Evolutionary conservation across 1,140 invertebrate species (phyloP), one percentile per base, ranked within the genome.

Genomic region (Eubasilissa regina): DNA sequence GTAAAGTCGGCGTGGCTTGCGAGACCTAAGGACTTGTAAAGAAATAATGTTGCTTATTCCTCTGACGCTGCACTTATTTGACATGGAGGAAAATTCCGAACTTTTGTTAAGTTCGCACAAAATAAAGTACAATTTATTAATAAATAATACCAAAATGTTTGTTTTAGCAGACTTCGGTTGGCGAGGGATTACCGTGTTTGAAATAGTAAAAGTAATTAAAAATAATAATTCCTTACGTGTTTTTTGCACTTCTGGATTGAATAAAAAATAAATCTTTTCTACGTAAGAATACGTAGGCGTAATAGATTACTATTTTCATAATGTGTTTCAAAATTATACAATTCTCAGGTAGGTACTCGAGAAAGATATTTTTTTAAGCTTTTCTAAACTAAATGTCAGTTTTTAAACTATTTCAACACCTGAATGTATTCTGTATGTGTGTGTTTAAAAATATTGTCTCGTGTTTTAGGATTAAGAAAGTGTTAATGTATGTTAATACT

Each of bases 361-460:
- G 64, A 47, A 68, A 19, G 25, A 64, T 64, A 64, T 64, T 64
- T 64, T 64, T 64, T 25, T 64, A 47, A 68, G 44, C 64, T 68
- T 68, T 35, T 68, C n/a, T 17, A 62, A 62, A 62, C 35, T 12
- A 11, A 43, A 43, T 25, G 58, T 11, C 19, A 12, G 10, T 64
- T 43, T 43, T 64, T 13, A 25, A n/a, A 51, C 48, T 3, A 15
- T 25, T 25, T 64, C 60, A 64, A 13, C 25, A 35, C 60, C n/a
- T 10, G 60, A 64, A 25, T 13, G 25, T 62, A 62, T 68, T 47
- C 64, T 17, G 64, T 45, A 47, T 47, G 43, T 48, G 58, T 56
- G 60, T 62, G 55, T 58, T 19, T 58, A 58, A 58, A 19, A 58
- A 25, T 62, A 62, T 68, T 48, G 64, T 68, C 64, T 68, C 44